Evolutionary conservation across 2,888 invertebrate genomes (phyloP).

Genomic region (Scaptomyza polygonia): DNA sequence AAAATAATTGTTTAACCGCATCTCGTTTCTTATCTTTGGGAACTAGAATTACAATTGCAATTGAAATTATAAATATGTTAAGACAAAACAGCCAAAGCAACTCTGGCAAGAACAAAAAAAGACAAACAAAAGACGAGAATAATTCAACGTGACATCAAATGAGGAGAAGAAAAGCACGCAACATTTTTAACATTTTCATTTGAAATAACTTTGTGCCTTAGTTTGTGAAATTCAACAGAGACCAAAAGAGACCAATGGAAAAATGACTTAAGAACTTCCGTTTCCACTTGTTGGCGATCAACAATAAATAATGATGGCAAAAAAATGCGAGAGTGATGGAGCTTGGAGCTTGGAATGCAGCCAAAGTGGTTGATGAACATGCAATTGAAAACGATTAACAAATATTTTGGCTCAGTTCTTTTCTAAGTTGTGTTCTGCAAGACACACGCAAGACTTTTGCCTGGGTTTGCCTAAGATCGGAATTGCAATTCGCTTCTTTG

Average conservation of each 20-base stretch:
- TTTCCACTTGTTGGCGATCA: conserved; percentile 38
- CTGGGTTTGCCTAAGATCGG: background rate
- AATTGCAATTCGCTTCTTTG: conserved; percentile 19
- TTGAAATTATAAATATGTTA: too few relatives aligned
- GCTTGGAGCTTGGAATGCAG: conserved; percentile 29
- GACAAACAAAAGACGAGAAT: conserved; percentile 1
- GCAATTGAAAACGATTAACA: conserved; percentile 68
- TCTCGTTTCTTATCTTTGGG: too few relatives aligned
- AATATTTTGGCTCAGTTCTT: conserved; percentile 31
- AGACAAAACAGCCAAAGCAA: conserved; percentile 10
- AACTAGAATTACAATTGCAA: too few relatives aligned
- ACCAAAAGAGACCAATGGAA: conserved; percentile 13
- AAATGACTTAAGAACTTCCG: conserved; percentile 50
- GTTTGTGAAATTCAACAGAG: conserved; percentile 68
- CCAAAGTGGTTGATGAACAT: conserved; percentile 32
- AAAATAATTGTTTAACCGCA: conserved; percentile 15
- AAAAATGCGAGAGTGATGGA: conserved; percentile 19
- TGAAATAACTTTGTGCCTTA: conserved; percentile 56
- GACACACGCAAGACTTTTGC: conserved; percentile 39
- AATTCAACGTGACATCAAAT: too few relatives aligned
- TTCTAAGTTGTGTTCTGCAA: conserved; percentile 7
- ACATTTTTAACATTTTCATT: conserved; percentile 59
- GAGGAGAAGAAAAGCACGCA: conserved; percentile 11
- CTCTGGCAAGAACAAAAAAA: background rate
- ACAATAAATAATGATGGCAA: conserved; percentile 47